Evolutionary conservation across 2,888 invertebrate species (phyloP).

Genomic region (Tolmerus cingulatus): DNA sequence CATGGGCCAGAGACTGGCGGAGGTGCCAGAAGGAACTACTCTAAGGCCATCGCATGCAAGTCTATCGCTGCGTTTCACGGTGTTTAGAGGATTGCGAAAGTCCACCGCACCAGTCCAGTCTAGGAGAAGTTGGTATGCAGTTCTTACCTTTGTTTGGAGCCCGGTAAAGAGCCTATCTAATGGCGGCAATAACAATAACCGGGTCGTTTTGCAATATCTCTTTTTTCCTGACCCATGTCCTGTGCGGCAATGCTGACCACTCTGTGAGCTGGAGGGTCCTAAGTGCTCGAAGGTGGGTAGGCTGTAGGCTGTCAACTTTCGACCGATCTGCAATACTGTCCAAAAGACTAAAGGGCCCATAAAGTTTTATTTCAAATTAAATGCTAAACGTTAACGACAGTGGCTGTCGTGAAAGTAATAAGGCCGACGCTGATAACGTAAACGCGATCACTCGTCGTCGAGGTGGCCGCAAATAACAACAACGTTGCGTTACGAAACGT

Average conservation of each 20-base stretch:
- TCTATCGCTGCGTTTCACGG: neutral
- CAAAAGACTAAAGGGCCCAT: neutral
- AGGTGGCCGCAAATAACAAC: neutral
- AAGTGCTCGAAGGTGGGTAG: neutral
- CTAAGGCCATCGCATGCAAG: constrained; percentile 21
- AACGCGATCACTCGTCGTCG: neutral
- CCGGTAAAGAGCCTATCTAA: constrained; percentile 3
- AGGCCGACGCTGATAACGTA: neutral
- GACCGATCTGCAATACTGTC: neutral
- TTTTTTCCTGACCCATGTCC: neutral
- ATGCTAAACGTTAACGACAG: neutral
- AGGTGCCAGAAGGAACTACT: neutral
- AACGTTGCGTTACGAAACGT: neutral
- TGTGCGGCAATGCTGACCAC: neutral
- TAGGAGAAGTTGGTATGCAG: neutral
- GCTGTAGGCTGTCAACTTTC: neutral
- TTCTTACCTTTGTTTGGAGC: constrained; percentile 3
- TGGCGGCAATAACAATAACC: constrained; percentile 18
- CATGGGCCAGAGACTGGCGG: neutral
- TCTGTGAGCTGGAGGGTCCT: neutral
- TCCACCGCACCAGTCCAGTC: neutral
- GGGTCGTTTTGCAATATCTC: constrained; percentile 14
- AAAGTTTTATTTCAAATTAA: constrained; percentile 26
- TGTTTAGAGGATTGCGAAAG: constrained; percentile 16
- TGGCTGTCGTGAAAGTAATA: neutral